Evolutionary conservation across 2,888 invertebrate genomes (phyloP), one percentile per base, ranked within the genome.

Genomic region (Proisotoma minuta): DNA sequence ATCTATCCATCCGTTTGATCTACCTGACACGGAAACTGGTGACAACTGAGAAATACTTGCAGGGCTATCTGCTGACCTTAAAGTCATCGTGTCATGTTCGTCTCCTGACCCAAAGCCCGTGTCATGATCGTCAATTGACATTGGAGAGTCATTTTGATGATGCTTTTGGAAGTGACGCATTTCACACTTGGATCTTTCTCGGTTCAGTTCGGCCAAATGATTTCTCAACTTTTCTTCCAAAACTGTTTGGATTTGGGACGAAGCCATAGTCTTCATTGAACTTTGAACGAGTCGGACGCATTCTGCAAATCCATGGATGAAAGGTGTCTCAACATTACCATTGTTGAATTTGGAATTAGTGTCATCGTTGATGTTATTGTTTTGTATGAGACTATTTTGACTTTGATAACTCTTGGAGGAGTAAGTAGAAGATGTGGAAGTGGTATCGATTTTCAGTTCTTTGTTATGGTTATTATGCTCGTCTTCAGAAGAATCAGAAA

Each of bases 271-370:
- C 57, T 59, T 63, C 15, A 71, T 48, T 3, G 69, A 68, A 28
- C 60, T 52, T 18, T 59, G 57, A 28, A 70, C 70, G 51, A 70
- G 57, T 28, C 67, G 63, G 27, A 72, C 62, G 52, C 70, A 70
- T 53, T 72, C 70, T 18, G 62, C 60, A 54, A 70, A 70, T 26
- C 70, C 70, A 29, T 59, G 62, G 57, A 69, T 57, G 24, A 63
- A 66, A 18, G 62, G 20, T 34, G 60, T 57, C 47, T 65, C 58
- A 15, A 39, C 18, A 5, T 3, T 12, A 4, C 5, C 20, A 10
- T 18, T 20, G 18, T 26, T 52, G n/a, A n/a, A n/a, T 52, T n/a
- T 52, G 28, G 5, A 43, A 43, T 43, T 43, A 29, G 20, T 20
- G 20, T 29, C 28, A 50, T 24, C 23, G 29, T 20, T 18, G 8